A percentile compares a stretch with the other conserved stretches of the same genome.
phyloP scores from a whole-genome alignment of 2,888 invertebrate species.

The Acutogordius australiensis region DNA sequence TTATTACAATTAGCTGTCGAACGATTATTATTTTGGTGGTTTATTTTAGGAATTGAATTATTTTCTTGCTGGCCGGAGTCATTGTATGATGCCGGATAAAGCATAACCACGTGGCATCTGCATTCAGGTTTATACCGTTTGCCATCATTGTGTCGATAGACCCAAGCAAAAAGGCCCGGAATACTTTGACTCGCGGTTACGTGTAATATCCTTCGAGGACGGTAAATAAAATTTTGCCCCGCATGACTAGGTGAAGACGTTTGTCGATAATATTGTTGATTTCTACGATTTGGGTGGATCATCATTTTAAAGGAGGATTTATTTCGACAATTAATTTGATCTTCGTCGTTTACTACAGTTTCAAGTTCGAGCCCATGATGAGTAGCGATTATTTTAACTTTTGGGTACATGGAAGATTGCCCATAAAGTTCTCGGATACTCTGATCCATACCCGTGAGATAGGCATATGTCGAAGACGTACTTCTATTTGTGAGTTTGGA shows the following conservation, averaged over 20 bases:
- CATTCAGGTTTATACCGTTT: slow-evolving; percentile 8
- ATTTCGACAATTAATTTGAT: background rate
- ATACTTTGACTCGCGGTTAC: background rate
- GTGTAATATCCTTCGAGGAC: background rate
- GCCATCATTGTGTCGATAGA: slow-evolving; percentile 2
- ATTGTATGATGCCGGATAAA: background rate
- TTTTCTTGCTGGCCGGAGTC: background rate
- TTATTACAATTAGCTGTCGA: too few relatives aligned
- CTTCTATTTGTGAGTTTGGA: background rate
- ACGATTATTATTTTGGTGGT: background rate
- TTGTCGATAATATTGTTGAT: too few relatives aligned
- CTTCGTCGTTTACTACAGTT: background rate
- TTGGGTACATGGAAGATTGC: background rate
- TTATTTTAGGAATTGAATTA: background rate
- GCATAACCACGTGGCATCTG: background rate
- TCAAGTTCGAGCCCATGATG: background rate
- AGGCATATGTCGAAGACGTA: background rate
- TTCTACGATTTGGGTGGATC: too few relatives aligned
- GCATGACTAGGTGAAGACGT: too few relatives aligned
- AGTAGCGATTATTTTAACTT: background rate
- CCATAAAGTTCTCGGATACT: background rate
- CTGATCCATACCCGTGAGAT: too few relatives aligned
- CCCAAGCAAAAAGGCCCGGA: background rate
- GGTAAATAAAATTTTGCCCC: background rate
- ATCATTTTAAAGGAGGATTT: too few relatives aligned